Conservation (phyloP, 2,113 vertebrate genomes). For the Oncorhynchus masou region DNA sequence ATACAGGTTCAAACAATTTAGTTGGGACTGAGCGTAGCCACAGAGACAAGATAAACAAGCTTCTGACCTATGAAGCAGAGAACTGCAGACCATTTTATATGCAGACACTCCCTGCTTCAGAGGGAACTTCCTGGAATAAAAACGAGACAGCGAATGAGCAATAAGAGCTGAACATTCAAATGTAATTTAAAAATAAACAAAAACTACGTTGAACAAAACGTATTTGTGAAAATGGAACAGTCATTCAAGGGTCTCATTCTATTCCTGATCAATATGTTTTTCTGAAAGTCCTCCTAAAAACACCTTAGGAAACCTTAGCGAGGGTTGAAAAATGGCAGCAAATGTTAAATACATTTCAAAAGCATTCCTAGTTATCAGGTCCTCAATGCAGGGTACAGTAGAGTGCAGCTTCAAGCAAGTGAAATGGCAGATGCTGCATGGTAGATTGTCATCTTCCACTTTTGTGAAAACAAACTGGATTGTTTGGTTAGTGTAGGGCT, state of each 20-base stretch:
- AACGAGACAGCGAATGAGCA: conserved; percentile 89
- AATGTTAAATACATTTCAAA: not conserved
- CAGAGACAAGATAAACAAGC: conserved; percentile 99
- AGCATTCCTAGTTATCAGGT: conserved; percentile 3
- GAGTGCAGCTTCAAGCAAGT: not conserved
- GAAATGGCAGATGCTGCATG: not conserved
- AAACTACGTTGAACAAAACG: conserved; percentile 30
- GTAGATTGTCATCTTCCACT: not conserved
- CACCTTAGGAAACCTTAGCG: not conserved
- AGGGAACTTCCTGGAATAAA: conserved; percentile 99
- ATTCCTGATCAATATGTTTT: not conserved
- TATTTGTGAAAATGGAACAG: conserved; percentile 52
- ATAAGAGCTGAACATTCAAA: conserved; percentile 92
- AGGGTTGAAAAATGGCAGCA: not conserved
- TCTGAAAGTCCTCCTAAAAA: not conserved
- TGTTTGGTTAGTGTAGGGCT: not conserved
- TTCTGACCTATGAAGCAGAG: conserved; percentile 99
- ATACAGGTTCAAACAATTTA: conserved; percentile 54
- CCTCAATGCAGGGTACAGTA: not conserved
- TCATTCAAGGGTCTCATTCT: conserved; percentile 2
- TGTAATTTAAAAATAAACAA: conserved; percentile 39
- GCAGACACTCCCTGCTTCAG: conserved; percentile 99
- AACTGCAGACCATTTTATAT: conserved; percentile 99
- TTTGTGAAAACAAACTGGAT: too few relatives aligned
- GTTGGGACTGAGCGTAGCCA: conserved; percentile 99